Evolutionary conservation across 2,888 invertebrate genomes (phyloP).

Genomic region (Cerceris ruficornis): DNA sequence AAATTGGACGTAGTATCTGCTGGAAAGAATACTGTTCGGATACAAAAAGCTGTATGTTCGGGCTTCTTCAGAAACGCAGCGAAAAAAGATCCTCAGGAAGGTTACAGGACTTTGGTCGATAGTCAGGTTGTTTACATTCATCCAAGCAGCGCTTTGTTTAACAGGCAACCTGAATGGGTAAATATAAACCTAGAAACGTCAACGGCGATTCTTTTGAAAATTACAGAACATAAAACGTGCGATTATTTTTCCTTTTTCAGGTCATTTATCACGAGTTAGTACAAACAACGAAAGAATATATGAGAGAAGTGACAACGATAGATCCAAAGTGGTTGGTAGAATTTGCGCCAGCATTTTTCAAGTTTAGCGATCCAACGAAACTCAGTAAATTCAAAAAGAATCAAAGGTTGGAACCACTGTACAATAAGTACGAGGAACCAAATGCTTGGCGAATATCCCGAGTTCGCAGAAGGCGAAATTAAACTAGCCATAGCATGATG

Average conservation of each 20-base stretch:
- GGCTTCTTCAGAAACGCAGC: constrained; percentile 99
- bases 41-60: constrained; percentile 99
- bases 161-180: constrained; percentile 98
- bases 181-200: constrained; percentile 27
- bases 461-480: constrained; percentile 93
- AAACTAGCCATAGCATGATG: constrained; percentile 72
- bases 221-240: background rate
- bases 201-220: background rate
- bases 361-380: constrained; percentile 99
- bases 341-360: constrained; percentile 99
- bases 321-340: constrained; percentile 99
- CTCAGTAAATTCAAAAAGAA: constrained; percentile 99
- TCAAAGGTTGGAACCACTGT: constrained; percentile 97
- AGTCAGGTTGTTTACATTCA: constrained; percentile 99
- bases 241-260: constrained; percentile 80
- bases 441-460: constrained; percentile 99
- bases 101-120: constrained; percentile 98
- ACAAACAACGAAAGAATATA: constrained; percentile 99
- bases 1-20: constrained; percentile 98
- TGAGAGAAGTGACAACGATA: constrained; percentile 98
- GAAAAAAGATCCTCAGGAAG: constrained; percentile 99
- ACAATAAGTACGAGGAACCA: constrained; percentile 99
- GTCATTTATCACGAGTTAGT: constrained; percentile 99
- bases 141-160: constrained; percentile 98
- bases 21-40: constrained; percentile 95